Base-by-base conservation (phyloP, 2,797 vertebrate species). In the Myotis vivesi region DNA sequence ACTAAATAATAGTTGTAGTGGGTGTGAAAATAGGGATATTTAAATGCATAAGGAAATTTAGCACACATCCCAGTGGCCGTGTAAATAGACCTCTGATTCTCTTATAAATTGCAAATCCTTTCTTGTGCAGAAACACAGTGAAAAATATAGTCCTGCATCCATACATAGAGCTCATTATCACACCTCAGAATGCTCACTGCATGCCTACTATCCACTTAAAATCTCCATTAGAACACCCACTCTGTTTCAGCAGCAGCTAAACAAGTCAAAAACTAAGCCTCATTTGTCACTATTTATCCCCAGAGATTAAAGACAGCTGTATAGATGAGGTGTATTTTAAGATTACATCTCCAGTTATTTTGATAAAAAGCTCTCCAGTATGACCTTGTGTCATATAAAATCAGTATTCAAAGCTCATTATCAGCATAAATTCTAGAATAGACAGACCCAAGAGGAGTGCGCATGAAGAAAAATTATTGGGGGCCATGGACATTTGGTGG, bases 21-120 rank as follows among this genome's bases (percentile, higher is more conserved):
- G 91, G 82, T 97, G 86, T 97, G 96, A 97, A 97, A 97, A 96
- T 79, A 96, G 84, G 89, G 87, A 94, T 93, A 97, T 97, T 98
- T 98, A 98, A 98, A 97, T 97, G 92, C 88, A 97, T 96, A 96
- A 94, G 96, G 62, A 97, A 96, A 97, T 97, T 94, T 90, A 97
- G n/a, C 55, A 92, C 1, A 0, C 62, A 94, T 98, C 90, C 94
- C 92, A 62, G 85, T 95, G 93, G 92, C 85, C 20, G 57, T 82
- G 79, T 94, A 97, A 98, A 95, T 75, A 69, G 72, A 71, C 55
- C 93, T 94, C 62, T 95, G 94, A 96, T 96, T 97, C 93, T 89
- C 92, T 92, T 85, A 97, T 86, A 97, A 98, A 96, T 94, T 81
- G 64, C 5, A 36, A 91, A 69, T 87, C 95, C 96, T 94, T 92